Base-by-base conservation (phyloP, 2,113 vertebrate species). In the Camelus dromedarius region DNA sequence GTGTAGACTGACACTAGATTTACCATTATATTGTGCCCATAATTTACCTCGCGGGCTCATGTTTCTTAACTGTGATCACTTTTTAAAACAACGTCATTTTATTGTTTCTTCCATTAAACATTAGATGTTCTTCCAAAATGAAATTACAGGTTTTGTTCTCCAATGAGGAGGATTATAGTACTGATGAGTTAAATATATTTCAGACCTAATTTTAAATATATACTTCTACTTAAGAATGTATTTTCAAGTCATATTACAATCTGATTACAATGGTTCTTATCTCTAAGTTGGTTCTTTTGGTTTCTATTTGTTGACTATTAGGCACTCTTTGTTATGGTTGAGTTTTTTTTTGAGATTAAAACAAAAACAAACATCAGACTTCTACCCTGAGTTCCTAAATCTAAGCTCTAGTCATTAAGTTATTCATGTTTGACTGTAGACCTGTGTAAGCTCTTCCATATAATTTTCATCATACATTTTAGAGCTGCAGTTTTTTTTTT, bases 301-400 rank as follows among this genome's bases (percentile, higher is more conserved):
- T 92, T 94, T 46, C 67, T 73, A 26, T 66, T 95, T 91, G 38
- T 92, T 96, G 32, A 96, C 93, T 92, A 64, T 95, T 84, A 76
- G 66, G 18, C 66, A 38, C 35, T 42, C 38, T 42, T 42, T 42
- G 38, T 42, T 42, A 85, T 22, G 35, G 48, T 24, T 6, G 22
- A 89, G 66, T 60, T 46, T 46, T 38, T 38, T 96, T 96, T 89
- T 83, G 70, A 84, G 62, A 64, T 87, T 79, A 69, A 52, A 85
- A 52, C 54, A 91, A 81, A 97, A 85, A 67, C 52, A 70, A 77
- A 56, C 46, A 42, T 87, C 58, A 64, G 11, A 90, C 50, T 42
- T 96, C 56, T 82, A 35, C 20, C 19, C 73, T 22, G n/a, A 75
- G 60, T 75, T 62, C 50, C 89, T 66, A 30, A 81, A 76, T 93